A percentile compares a stretch with the other conserved stretches of the same genome.
Evolutionary conservation across 30 jellyfish, hydroid and myxozoan species (phyloP).

Genomic region (Catostylus mosaicus): DNA sequence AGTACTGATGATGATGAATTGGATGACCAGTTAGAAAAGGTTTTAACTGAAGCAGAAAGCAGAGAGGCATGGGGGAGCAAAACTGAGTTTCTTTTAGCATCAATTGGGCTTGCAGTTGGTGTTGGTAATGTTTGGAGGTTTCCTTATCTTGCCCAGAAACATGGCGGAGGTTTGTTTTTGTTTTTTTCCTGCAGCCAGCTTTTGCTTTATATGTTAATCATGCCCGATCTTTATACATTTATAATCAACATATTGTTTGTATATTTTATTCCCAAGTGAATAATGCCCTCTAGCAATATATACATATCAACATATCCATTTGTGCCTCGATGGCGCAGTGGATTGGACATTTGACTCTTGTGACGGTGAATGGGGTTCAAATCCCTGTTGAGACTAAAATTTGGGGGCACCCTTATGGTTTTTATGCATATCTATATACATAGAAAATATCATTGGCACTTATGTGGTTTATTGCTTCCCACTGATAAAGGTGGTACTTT

Average conservation of each 20-base stretch:
- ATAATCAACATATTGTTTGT: not conserved
- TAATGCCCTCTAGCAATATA: too few species aligned
- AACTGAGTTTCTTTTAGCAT: slow-evolving; percentile 94
- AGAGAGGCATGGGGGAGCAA: slow-evolving; percentile 98
- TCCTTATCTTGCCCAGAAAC: slow-evolving; percentile 93
- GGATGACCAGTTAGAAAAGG: slow-evolving; percentile 57
- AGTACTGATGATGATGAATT: slow-evolving; percentile 37
- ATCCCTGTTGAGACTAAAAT: too few species aligned
- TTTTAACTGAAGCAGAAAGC: slow-evolving; percentile 76
- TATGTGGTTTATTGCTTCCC: too few species aligned
- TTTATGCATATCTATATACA: too few species aligned
- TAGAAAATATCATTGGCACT: too few species aligned
- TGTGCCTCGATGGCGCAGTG: too few species aligned
- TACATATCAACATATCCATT: too few species aligned
- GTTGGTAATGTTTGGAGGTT: slow-evolving; percentile 99
- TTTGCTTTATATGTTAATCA: not conserved
- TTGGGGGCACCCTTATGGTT: too few species aligned
- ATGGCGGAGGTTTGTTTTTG: slow-evolving; percentile 94
- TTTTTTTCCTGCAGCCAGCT: not conserved
- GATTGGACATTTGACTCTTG: too few species aligned
- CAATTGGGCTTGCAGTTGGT: slow-evolving; percentile 99
- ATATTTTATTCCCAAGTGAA: too few species aligned
- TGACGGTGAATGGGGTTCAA: too few species aligned
- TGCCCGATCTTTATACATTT: not conserved
- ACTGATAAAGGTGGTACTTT: too few species aligned